Conservation (phyloP, 2,888 invertebrate species). For the Junonia oenone region DNA sequence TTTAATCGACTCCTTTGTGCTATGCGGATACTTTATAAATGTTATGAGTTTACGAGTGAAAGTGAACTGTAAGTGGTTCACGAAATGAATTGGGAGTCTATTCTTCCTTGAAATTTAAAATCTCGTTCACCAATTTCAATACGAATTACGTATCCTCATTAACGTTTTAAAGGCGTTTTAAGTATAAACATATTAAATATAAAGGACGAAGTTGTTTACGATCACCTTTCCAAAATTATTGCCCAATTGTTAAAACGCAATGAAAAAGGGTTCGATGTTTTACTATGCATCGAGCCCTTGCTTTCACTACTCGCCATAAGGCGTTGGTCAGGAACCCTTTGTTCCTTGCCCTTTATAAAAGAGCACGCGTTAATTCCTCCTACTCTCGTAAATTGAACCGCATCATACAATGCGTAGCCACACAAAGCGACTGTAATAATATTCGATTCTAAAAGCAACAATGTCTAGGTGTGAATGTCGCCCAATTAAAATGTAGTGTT, state of each 20-base stretch:
- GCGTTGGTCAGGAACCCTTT: conserved; percentile 47
- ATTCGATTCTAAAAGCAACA: conserved; percentile 24
- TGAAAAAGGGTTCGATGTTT: conserved; percentile 1
- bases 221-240: not conserved
- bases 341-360: conserved; percentile 36
- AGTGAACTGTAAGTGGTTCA: conserved; percentile 12
- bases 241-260: not conserved
- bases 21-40: conserved; percentile 23
- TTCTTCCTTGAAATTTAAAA: conserved; percentile 1
- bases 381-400: conserved; percentile 27
- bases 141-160: not conserved
- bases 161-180: not conserved
- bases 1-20: conserved; percentile 31
- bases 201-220: not conserved
- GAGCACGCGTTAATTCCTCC: conserved; percentile 43
- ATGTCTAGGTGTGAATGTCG: conserved; percentile 30
- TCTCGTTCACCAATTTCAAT: not conserved
- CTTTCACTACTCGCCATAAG: conserved; percentile 42
- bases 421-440: conserved; percentile 22
- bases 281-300: conserved; percentile 13
- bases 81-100: conserved; percentile 2
- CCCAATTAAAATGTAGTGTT: conserved; percentile 19
- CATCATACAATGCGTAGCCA: conserved; percentile 24
- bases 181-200: not conserved
- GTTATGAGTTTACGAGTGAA: conserved; percentile 19